Percentiles rank a stretch among this genome's conserved stretches.
Conservation (phyloP, 2,888 invertebrate genomes). For the Tiliacea citrago region DNA sequence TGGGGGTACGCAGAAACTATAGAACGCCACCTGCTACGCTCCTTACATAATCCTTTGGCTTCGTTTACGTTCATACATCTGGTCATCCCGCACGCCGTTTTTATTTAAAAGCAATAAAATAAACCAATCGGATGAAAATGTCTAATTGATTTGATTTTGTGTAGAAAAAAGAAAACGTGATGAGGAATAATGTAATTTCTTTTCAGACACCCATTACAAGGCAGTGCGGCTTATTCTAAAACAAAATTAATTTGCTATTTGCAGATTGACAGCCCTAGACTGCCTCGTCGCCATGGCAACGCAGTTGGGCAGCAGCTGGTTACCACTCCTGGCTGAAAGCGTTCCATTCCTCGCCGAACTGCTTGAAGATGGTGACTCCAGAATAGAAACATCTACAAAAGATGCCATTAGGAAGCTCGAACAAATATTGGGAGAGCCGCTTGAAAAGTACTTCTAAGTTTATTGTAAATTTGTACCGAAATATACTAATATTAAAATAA, state of each 20-base stretch:
- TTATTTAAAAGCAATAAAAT: neutral
- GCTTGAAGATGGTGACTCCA: conserved; percentile 96
- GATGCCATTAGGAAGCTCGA: conserved; percentile 96
- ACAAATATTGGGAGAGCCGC: conserved; percentile 96
- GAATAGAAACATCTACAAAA: conserved; percentile 95
- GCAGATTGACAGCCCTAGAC: conserved; percentile 92
- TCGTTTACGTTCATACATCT: too few relatives aligned
- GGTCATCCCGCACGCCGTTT: neutral
- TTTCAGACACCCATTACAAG: neutral
- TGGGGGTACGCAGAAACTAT: too few relatives aligned
- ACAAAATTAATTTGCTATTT: conserved; percentile 37
- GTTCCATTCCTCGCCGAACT: conserved; percentile 98
- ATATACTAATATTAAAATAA: neutral
- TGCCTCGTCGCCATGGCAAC: conserved; percentile 95
- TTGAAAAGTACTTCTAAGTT: conserved; percentile 95
- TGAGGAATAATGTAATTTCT: neutral
- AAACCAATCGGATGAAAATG: neutral
- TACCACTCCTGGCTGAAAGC: conserved; percentile 97
- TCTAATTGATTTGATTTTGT: neutral
- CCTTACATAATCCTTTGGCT: too few relatives aligned
- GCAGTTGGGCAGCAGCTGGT: conserved; percentile 96
- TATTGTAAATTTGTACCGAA: neutral
- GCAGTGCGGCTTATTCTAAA: neutral
- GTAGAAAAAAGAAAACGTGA: neutral
- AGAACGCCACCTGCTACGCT: too few relatives aligned